A percentile compares a stretch with the other conserved stretches of the same genome.
Evolutionary conservation across 2,113 vertebrate genomes (phyloP).

Genomic region (Ceyx cyanopectus): DNA sequence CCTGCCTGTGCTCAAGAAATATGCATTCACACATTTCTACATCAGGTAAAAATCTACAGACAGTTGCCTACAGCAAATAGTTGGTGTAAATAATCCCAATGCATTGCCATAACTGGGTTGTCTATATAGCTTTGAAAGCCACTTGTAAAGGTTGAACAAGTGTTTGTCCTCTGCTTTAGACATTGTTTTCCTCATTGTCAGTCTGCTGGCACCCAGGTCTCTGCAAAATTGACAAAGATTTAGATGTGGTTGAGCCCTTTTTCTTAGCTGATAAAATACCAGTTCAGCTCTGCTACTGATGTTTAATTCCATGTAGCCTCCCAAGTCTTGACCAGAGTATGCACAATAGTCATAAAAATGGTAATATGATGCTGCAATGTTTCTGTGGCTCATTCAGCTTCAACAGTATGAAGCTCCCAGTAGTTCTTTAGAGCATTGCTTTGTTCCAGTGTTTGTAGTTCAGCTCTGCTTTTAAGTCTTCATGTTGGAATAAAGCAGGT

Average conservation of each 20-base stretch:
- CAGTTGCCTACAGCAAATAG: neutral
- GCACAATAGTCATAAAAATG: neutral
- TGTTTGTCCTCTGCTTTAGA: neutral
- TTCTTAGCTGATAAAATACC: neutral
- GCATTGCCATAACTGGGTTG: neutral
- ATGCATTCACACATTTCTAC: neutral
- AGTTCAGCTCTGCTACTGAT: neutral
- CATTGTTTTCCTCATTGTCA: neutral
- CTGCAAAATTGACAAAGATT: neutral
- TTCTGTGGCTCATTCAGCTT: constrained; percentile 5
- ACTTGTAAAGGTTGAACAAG: neutral
- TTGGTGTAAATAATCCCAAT: neutral
- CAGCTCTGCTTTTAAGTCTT: neutral
- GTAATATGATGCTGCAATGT: neutral
- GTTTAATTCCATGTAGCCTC: neutral
- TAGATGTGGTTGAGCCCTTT: neutral
- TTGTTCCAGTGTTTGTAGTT: neutral
- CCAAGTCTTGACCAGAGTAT: neutral
- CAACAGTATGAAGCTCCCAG: neutral
- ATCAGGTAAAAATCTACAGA: neutral
- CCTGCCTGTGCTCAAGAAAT: neutral
- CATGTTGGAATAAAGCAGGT: neutral
- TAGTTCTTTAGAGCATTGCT: neutral
- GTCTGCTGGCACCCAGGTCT: neutral
- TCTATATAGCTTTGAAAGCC: neutral